A percentile compares a stretch with the other conserved stretches of the same genome.
Evolutionary conservation across 2,113 vertebrate genomes (phyloP).

Genomic region (Oceanites oceanicus): DNA sequence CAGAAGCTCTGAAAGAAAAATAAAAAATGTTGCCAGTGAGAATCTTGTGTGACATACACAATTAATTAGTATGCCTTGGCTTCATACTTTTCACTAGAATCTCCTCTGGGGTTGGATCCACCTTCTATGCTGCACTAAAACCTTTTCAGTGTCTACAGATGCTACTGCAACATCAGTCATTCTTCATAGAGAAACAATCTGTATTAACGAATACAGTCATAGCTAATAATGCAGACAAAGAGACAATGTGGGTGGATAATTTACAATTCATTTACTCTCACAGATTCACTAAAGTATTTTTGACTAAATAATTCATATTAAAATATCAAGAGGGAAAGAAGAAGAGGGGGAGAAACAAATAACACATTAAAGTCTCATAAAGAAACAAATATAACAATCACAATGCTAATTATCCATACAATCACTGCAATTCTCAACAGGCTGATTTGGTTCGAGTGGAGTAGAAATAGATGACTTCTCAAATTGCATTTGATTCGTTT

Average conservation of each 20-base stretch:
- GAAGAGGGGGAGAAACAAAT: neutral
- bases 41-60: neutral
- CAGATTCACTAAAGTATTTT: neutral
- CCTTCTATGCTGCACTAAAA: neutral
- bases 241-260: neutral
- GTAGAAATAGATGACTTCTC: neutral
- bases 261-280: slow-evolving; percentile 22
- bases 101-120: neutral
- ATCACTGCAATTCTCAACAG: slow-evolving; percentile 1
- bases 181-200: neutral
- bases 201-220: neutral
- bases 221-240: neutral
- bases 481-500: neutral
- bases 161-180: neutral
- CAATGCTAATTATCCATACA: slow-evolving; percentile 10
- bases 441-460: neutral
- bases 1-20: neutral
- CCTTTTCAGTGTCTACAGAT: neutral
- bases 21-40: neutral
- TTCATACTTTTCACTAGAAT: neutral
- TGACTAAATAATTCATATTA: slow-evolving; percentile 24
- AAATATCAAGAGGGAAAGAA: slow-evolving; percentile 23
- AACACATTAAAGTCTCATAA: neutral
- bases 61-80: neutral
- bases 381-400: slow-evolving; percentile 33